These are phyloP conservation scores for Dendrolimus punctatus DNA, from an alignment of 1,140 invertebrate genomes.

Conservation along the genomic window DNA sequence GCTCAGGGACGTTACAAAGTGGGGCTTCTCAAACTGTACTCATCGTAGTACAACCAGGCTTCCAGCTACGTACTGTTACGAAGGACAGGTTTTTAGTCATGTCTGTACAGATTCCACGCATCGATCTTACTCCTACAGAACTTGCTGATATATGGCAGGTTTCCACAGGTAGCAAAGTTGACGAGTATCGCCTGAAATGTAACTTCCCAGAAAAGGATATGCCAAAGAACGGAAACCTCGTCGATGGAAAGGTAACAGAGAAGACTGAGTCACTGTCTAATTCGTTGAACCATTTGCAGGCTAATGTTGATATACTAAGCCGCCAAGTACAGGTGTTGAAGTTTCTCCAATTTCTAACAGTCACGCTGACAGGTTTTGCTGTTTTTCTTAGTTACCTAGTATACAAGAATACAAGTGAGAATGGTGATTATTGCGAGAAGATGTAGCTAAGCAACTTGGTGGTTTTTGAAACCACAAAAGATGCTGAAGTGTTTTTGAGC, in stretches of 20 bases:
- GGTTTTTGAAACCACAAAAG: constrained; percentile 34
- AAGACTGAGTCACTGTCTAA: constrained; percentile 40
- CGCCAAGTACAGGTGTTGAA: constrained; percentile 39
- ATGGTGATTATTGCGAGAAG: constrained; percentile 39
- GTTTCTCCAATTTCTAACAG: constrained; percentile 38
- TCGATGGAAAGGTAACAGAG: constrained; percentile 25
- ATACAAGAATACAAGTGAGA: constrained; percentile 32
- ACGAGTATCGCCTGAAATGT: constrained; percentile 64
- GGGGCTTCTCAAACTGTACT: constrained; percentile 66
- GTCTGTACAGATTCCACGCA: constrained; percentile 54
- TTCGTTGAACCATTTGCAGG: constrained; percentile 40
- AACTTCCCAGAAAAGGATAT: constrained; percentile 49
- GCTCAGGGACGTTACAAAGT: constrained; percentile 80
- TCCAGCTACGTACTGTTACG: constrained; percentile 42
- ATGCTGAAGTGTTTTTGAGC: constrained; percentile 4
- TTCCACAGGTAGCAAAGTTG: constrained; percentile 49
- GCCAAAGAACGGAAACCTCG: constrained; percentile 39
- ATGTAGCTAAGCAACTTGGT: constrained; percentile 45
- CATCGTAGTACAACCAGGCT: constrained; percentile 53
- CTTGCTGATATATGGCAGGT: constrained; percentile 56
- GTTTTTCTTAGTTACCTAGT: constrained; percentile 40
- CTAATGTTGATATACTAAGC: constrained; percentile 41
- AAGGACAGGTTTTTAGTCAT: constrained; percentile 66
- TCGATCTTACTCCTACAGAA: constrained; percentile 47
- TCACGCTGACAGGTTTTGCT: constrained; percentile 32